Percentiles rank a stretch among this genome's conserved stretches.
Evolutionary conservation across 2,888 invertebrate genomes (phyloP).

Genomic region (Polydesmus complanatus): DNA sequence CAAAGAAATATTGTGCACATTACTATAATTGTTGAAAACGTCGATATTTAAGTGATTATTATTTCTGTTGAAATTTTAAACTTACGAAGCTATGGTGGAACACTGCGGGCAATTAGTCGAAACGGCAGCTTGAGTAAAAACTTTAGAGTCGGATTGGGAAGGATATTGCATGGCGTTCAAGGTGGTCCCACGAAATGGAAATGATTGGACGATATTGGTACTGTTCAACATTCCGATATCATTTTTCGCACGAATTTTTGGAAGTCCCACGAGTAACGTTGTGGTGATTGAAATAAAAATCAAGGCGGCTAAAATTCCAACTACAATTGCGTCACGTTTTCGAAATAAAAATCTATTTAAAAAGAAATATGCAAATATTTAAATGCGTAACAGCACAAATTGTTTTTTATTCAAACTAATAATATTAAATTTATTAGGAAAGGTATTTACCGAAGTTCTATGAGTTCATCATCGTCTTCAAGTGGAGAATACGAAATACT

Average conservation of each 20-base stretch:
- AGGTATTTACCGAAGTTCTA: slow-evolving; percentile 5
- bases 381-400: not conserved
- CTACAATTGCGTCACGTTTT: slow-evolving; percentile 3
- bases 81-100: slow-evolving; percentile 11
- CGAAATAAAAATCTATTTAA: slow-evolving; percentile 4
- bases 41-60: not conserved
- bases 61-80: not conserved
- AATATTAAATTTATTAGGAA: too few relatives aligned
- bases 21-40: too few relatives aligned
- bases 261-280: slow-evolving; percentile 7
- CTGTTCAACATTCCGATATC: not conserved
- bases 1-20: too few relatives aligned
- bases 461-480: not conserved
- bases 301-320: not conserved
- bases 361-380: not conserved
- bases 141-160: not conserved
- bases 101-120: slow-evolving; percentile 10
- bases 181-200: not conserved
- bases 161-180: not conserved
- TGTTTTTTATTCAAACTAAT: too few relatives aligned
- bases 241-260: slow-evolving; percentile 6
- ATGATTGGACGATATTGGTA: not conserved
- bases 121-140: slow-evolving; percentile 1
- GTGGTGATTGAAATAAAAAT: not conserved
- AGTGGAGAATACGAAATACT: not conserved